phyloP scores from a whole-genome alignment of 2,797 vertebrate species.

The Uromys caudimaculatus region DNA sequence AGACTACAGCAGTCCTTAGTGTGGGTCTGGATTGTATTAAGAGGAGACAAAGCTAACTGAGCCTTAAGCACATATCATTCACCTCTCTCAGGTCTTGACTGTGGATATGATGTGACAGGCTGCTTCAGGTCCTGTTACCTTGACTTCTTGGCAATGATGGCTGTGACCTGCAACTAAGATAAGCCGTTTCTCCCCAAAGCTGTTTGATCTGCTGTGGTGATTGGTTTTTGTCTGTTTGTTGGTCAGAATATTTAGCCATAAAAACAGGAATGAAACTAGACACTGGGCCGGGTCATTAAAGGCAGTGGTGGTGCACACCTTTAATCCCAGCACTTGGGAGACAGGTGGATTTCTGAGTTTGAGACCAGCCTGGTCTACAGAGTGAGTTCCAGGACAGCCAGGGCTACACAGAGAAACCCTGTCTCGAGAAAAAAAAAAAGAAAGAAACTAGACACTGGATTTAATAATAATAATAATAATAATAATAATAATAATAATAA shows the following conservation, averaged over 20 bases:
- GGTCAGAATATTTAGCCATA: neutral
- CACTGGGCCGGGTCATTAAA: too few relatives aligned
- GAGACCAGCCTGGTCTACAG: too few relatives aligned
- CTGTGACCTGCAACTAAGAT: neutral
- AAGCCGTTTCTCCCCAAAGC: neutral
- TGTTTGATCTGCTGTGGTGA: neutral
- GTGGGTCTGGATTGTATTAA: neutral
- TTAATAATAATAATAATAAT: too few relatives aligned
- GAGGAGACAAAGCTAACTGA: neutral
- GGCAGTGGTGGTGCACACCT: too few relatives aligned
- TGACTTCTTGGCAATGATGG: neutral
- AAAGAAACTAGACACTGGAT: neutral
- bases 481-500: neutral
- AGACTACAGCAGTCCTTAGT: neutral
- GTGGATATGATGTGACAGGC: neutral
- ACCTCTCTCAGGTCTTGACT: neutral
- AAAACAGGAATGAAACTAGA: neutral
- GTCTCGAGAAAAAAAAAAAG: too few relatives aligned
- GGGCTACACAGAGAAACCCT: too few relatives aligned
- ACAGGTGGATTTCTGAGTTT: too few relatives aligned
- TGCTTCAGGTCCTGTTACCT: neutral
- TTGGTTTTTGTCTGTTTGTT: neutral
- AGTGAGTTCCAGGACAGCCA: too few relatives aligned
- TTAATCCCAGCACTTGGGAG: too few relatives aligned
- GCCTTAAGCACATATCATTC: neutral